Conservation (phyloP, 2,113 vertebrate genomes). For the Natator depressus region DNA sequence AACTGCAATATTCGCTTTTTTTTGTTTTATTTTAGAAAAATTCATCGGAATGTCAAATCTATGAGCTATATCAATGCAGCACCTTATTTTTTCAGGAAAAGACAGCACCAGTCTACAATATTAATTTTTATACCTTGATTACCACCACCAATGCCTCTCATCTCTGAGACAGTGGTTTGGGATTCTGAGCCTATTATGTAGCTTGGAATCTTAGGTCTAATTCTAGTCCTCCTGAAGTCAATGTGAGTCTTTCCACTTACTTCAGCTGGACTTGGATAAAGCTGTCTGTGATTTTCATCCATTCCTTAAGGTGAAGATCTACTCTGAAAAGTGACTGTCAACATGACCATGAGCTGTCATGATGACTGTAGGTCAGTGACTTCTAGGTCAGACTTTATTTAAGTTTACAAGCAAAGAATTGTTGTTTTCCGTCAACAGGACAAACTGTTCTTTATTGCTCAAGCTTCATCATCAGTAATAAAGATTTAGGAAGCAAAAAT, state of each 20-base stretch:
- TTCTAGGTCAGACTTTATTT: neutral
- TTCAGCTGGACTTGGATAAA: neutral
- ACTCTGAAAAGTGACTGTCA: neutral
- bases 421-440: neutral
- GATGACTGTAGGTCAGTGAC: neutral
- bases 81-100: neutral
- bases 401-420: neutral
- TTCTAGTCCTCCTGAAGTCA: neutral
- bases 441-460: neutral
- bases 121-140: rapidly evolving
- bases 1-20: conserved; percentile 63
- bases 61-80: neutral
- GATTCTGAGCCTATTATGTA: neutral
- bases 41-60: conserved; percentile 23
- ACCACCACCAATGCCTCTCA: neutral
- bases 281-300: neutral
- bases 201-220: neutral
- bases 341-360: neutral
- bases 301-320: rapidly evolving
- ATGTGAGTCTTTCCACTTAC: neutral
- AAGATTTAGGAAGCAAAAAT: neutral
- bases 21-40: conserved; percentile 54
- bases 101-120: rapidly evolving
- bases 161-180: neutral
- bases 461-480: neutral